Evolutionary conservation across 2,888 invertebrate species (phyloP).

Genomic region (Mythimna albipuncta): DNA sequence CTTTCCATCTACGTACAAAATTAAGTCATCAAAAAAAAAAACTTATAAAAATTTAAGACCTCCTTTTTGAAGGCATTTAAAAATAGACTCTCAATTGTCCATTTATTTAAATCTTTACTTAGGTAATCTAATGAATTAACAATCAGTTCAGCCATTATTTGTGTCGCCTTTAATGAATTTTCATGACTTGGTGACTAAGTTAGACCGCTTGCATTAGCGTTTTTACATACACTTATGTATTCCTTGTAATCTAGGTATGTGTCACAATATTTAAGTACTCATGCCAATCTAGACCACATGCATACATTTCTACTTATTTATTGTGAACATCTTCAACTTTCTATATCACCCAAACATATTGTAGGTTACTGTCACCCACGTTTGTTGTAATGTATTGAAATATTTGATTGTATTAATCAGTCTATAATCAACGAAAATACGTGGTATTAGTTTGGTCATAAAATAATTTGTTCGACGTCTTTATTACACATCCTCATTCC

Average conservation of each 20-base stretch:
- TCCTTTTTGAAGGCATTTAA: too few relatives aligned
- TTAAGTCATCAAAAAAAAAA: too few relatives aligned
- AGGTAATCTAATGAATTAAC: constrained; percentile 11
- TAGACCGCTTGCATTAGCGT: constrained; percentile 5
- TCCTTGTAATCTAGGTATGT: constrained; percentile 1
- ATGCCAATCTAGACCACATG: constrained; percentile 16
- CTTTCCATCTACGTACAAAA: too few relatives aligned
- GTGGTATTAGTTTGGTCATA: constrained; percentile 33
- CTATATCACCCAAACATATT: not conserved
- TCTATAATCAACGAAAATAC: constrained; percentile 10
- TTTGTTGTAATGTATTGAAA: constrained; percentile 8
- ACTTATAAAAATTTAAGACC: too few relatives aligned
- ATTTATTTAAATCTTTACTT: not conserved
- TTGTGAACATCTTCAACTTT: not conserved
- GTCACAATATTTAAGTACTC: constrained; percentile 18
- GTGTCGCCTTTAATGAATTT: constrained; percentile 16
- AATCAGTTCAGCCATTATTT: constrained; percentile 6
- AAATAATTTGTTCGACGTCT: constrained; percentile 21
- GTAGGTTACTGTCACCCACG: not conserved
- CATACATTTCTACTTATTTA: not conserved
- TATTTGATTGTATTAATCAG: constrained; percentile 9
- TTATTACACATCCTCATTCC: constrained; percentile 32
- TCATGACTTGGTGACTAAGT: constrained; percentile 26
- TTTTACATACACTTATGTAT: constrained; percentile 22
- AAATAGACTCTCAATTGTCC: too few relatives aligned